Percentiles rank a stretch among this genome's conserved stretches.
phyloP scores from a whole-genome alignment of 1,140 invertebrate genomes.

The Stenopsyche tienmushanensis region DNA sequence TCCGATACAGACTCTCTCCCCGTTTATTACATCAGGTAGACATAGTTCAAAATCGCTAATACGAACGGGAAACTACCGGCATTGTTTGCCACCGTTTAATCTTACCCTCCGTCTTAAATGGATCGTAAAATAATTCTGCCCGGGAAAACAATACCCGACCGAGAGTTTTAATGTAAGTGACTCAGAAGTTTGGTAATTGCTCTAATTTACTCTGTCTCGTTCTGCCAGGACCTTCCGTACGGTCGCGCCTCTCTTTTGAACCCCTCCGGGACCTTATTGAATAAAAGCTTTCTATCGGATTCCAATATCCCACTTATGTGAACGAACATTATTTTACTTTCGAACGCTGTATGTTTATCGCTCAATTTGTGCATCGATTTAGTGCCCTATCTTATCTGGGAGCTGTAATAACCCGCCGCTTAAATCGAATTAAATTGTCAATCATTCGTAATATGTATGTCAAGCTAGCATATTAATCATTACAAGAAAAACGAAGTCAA shows the following conservation, averaged over 20 bases:
- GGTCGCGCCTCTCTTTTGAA: constrained; percentile 1
- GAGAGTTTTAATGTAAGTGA: constrained; percentile 38
- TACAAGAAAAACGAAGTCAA: too few relatives aligned
- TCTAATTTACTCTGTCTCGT: constrained; percentile 37
- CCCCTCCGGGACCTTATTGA: constrained; percentile 7
- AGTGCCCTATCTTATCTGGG: constrained; percentile 10
- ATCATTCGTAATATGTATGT: too few relatives aligned
- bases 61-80: constrained; percentile 12
- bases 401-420: too few relatives aligned
- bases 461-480: too few relatives aligned
- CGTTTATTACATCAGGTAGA: background rate
- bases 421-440: too few relatives aligned
- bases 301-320: background rate
- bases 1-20: background rate
- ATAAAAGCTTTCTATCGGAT: too few relatives aligned
- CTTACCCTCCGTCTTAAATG: constrained; percentile 29
- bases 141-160: constrained; percentile 37
- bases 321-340: background rate
- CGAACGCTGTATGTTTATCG: background rate
- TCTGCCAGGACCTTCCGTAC: constrained; percentile 12
- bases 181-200: constrained; percentile 40
- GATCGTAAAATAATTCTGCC: constrained; percentile 38
- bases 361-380: constrained; percentile 1
- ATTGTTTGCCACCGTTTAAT: constrained; percentile 24
- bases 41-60: constrained; percentile 1